Percentiles rank a stretch among this genome's conserved stretches.
These are phyloP conservation scores for Nannospalax galili DNA, from an alignment of 2,113 vertebrate species.

Conservation along the genomic window DNA sequence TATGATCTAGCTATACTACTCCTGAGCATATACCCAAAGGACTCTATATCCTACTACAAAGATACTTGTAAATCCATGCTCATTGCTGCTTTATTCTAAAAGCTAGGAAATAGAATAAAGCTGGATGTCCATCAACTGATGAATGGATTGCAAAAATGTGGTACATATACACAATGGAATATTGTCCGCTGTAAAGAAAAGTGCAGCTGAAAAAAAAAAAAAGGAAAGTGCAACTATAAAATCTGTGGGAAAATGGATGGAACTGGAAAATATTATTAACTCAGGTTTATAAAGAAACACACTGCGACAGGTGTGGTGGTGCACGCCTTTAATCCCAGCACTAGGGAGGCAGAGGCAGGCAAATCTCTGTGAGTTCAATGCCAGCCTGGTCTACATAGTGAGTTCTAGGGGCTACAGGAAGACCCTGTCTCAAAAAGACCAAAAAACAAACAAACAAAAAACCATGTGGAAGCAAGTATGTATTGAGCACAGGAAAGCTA, in stretches of 20 bases:
- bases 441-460: too few species aligned
- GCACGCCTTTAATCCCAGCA: too few species aligned
- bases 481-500: too few species aligned
- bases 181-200: neutral
- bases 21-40: neutral
- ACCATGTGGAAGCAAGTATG: too few species aligned
- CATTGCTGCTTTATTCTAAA: neutral
- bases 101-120: neutral
- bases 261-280: neutral
- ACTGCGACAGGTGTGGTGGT: too few species aligned
- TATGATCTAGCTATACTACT: neutral
- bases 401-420: too few species aligned
- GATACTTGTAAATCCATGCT: neutral
- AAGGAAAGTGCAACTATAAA: too few species aligned
- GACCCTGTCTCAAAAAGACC: too few species aligned
- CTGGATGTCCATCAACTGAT: neutral
- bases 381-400: too few species aligned
- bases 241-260: neutral
- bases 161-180: neutral
- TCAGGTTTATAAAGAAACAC: neutral
- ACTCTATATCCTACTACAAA: neutral
- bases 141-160: neutral
- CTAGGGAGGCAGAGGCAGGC: too few species aligned
- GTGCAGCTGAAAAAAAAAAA: too few species aligned
- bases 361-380: too few species aligned